Evolutionary conservation across 1,140 invertebrate species (phyloP), one percentile per base, ranked within the genome.

Genomic region (Cotesia chilonis): DNA sequence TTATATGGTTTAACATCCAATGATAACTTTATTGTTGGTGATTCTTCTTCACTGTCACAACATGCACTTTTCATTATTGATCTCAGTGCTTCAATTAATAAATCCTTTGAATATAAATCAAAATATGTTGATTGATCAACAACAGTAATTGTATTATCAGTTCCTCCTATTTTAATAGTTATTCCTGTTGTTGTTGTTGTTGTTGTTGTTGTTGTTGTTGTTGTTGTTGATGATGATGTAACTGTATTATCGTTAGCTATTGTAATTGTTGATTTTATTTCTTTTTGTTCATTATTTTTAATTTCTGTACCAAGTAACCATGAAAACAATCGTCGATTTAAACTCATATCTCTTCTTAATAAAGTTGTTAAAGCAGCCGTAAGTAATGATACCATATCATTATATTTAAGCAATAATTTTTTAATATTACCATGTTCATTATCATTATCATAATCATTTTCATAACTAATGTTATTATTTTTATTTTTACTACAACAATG

Each of bases 311-410:
- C 94, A 61, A 96, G 85, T 12, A 97, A 84, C 95, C 95, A 97
- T 3, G 92, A 91, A 82, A 94, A 96, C 14, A 97, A 86, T 47
- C 95, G 89, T 72, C 94, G 90, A 84, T 98, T 98, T 12, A 98
- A 88, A 59, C 95, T 97, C 93, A 97, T 96, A 82, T 98, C 96
- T 75, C 96, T 88, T 59, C 96, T 85, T 9, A 98, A 86, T 72
- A 98, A 92, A 1, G 96, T 95, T 47, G 92, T 91, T 66, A 98
- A 84, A 37, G 93, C 93, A 70, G 95, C 91, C 35, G 92, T 94
- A 1, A 96, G 90, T 65, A 98, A 85, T 65, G 90, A 88, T 6
- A 94, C 90, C 88, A 95, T 91, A 83, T 96, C 94, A 4, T 90
- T 85, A 75, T 91, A 89, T 1, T 90, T 88, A 28, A 97, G 87